Conservation (phyloP, 1,140 invertebrate genomes). For the Drosophila ambigua region DNA sequence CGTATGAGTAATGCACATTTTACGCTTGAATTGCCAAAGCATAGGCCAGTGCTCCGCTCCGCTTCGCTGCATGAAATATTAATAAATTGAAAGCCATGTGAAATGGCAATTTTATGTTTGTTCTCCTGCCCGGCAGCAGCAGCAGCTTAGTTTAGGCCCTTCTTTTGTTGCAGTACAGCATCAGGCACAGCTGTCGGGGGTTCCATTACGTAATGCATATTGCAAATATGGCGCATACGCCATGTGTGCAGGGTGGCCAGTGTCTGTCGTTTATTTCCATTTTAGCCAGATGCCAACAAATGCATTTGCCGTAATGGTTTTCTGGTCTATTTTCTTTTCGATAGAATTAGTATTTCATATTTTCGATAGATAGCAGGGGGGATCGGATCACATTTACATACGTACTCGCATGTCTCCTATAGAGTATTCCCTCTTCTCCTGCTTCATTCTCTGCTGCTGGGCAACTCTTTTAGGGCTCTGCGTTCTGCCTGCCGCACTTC, state of each 20-base stretch:
- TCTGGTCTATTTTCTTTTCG: conserved; percentile 1
- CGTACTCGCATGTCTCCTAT: background rate
- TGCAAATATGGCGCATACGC: conserved; percentile 77
- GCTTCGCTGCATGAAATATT: conserved; percentile 60
- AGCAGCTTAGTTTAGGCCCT: conserved; percentile 53
- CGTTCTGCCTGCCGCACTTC: conserved; percentile 44
- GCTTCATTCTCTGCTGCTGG: background rate
- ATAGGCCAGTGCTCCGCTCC: conserved; percentile 16
- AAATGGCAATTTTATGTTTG: conserved; percentile 70
- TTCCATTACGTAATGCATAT: conserved; percentile 44
- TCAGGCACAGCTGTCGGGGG: conserved; percentile 61
- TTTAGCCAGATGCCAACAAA: conserved; percentile 35
- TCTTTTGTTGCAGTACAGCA: conserved; percentile 45
- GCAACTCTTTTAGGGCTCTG: conserved; percentile 15
- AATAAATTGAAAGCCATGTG: conserved; percentile 74
- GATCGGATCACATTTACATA: too few relatives aligned
- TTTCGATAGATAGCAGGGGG: too few relatives aligned
- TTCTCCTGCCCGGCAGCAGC: conserved; percentile 33
- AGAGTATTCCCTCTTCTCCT: conserved; percentile 13
- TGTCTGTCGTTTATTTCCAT: conserved; percentile 41
- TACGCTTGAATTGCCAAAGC: conserved; percentile 75
- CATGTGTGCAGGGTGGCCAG: conserved; percentile 43
- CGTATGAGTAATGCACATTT: conserved; percentile 81
- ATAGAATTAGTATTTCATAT: background rate
- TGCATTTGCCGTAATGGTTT: conserved; percentile 29